These are phyloP conservation scores for Xyliphius kryptos DNA, from an alignment of 2,113 vertebrate species.

Conservation along the genomic window DNA sequence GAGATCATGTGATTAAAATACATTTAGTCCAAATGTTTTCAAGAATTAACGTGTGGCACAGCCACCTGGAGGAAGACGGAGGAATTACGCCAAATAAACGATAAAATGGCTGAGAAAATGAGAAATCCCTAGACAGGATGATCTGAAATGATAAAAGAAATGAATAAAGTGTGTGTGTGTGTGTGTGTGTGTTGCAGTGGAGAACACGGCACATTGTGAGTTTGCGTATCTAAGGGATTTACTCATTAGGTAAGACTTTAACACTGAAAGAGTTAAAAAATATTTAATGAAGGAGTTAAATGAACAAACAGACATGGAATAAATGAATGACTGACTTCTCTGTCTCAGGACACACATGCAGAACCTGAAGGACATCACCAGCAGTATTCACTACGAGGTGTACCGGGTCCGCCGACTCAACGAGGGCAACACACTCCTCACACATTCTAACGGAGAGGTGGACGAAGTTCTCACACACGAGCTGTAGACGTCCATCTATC, in stretches of 20 bases:
- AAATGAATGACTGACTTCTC: no score
- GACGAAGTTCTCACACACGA: conserved; percentile 74
- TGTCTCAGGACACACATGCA: conserved; percentile 92
- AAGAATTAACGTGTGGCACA: neutral
- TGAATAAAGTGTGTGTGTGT: no score
- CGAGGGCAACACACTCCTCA: conserved; percentile 71
- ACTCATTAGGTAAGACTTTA: conserved; percentile 99
- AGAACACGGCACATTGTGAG: conserved; percentile 95
- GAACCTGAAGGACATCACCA: conserved; percentile 97
- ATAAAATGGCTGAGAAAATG: no score
- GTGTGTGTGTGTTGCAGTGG: conserved; percentile 63
- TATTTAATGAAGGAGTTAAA: no score
- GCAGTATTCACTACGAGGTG: conserved; percentile 93
- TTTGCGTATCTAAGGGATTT: conserved; percentile 95
- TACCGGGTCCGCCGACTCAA: conserved; percentile 92
- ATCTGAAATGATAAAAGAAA: no score
- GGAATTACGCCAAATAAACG: neutral
- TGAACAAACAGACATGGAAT: no score
- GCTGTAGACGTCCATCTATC: conserved; percentile 66
- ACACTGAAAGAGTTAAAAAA: no score
- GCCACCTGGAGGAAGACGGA: neutral
- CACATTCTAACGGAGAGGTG: conserved; percentile 55
- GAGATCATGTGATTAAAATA: no score
- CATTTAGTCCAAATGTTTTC: no score
- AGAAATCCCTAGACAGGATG: no score